Evolutionary conservation across 2,797 vertebrate genomes (phyloP).

Genomic region (Neosilurus hyrtlii): DNA sequence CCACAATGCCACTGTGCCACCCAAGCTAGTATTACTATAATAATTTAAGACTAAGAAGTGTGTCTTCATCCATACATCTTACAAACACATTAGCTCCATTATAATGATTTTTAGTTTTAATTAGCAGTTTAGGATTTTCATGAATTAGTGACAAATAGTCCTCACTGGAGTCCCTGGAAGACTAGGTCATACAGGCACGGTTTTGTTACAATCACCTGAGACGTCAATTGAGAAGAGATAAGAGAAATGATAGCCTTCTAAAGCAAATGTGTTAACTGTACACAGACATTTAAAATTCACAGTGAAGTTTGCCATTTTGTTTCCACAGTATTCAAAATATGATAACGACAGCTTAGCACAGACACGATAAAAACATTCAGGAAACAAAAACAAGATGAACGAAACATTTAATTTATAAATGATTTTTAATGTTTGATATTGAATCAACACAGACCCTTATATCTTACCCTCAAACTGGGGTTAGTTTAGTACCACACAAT

Average conservation of each 20-base stretch:
- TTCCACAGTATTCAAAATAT: neutral
- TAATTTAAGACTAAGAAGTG: too few relatives aligned
- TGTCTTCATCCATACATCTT: too few relatives aligned
- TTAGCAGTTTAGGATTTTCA: neutral
- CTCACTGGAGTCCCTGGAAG: neutral
- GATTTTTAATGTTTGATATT: constrained; percentile 59
- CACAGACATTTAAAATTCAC: neutral
- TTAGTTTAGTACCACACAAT: constrained; percentile 63
- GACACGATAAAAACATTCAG: neutral
- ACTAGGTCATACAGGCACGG: neutral
- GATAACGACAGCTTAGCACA: neutral
- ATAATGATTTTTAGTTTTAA: neutral
- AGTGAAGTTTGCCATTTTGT: neutral
- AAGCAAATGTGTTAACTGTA: neutral
- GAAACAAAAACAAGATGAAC: neutral
- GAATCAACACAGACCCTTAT: constrained; percentile 53
- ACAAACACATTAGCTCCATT: neutral
- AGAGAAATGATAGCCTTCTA: neutral
- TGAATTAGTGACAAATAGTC: neutral
- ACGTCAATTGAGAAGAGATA: neutral
- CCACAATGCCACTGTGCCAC: too few relatives aligned
- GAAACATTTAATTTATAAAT: constrained; percentile 50
- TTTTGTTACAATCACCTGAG: neutral
- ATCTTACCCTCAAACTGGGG: constrained; percentile 49
- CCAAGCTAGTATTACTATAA: too few relatives aligned